Conservation (phyloP, 2,797 vertebrate genomes). For the Parambassis ranga region DNA sequence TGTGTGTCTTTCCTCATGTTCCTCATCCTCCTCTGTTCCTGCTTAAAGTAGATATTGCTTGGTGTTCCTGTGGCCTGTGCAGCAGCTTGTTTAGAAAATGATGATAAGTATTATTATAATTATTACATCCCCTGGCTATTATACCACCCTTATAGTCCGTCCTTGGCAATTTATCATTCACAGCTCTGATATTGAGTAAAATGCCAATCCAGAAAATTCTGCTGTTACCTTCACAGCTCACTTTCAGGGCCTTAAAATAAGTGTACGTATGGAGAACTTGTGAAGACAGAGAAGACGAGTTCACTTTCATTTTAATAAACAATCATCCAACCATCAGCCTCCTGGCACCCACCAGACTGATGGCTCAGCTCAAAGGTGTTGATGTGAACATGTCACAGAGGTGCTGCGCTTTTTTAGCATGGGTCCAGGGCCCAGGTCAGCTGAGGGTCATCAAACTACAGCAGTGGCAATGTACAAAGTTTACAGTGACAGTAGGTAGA, state of each 20-base stretch:
- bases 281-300: constrained; percentile 28
- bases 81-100: too few relatives aligned
- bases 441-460: too few relatives aligned
- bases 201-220: constrained; percentile 68
- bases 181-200: constrained; percentile 62
- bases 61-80: too few relatives aligned
- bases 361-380: background rate
- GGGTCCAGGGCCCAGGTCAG: too few relatives aligned
- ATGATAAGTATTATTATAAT: too few relatives aligned
- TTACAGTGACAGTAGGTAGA: too few relatives aligned
- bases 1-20: too few relatives aligned
- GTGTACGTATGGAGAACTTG: constrained; percentile 34
- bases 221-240: constrained; percentile 61
- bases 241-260: constrained; percentile 64
- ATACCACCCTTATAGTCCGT: constrained; percentile 22
- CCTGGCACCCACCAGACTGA: constrained; percentile 21
- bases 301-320: constrained; percentile 37
- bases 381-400: too few relatives aligned
- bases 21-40: too few relatives aligned
- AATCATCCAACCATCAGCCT: background rate
- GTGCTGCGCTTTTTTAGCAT: too few relatives aligned
- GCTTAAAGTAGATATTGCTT: too few relatives aligned
- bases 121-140: background rate
- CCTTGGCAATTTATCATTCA: constrained; percentile 63
- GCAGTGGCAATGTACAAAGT: too few relatives aligned